Evolutionary conservation across 2,888 invertebrate species (phyloP), one percentile per base, ranked within the genome.

Genomic region (Phanerotoma sp.): DNA sequence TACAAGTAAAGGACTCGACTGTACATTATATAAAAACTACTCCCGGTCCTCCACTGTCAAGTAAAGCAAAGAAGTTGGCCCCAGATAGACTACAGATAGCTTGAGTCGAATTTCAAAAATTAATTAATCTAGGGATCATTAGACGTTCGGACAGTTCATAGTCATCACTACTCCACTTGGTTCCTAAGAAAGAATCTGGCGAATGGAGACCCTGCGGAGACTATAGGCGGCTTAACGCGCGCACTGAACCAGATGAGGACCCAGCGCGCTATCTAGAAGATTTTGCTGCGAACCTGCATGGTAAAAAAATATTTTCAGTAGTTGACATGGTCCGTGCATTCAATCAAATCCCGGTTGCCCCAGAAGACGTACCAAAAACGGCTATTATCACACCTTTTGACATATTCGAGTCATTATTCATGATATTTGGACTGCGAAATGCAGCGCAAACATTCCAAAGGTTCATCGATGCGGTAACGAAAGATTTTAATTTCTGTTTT

Each of bases 171-270:
- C 62, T 70, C 1, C 67, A 68, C 46, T 25, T 69, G 45, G 69
- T 66, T 4, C 62, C 61, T 5, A 71, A 75, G 41, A 59, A 62
- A 47, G n/a, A n/a, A n/a, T 38, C 56, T 6, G 62, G 60, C 10
- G 56, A 57, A 13, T 73, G 70, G 69, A 46, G 73, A 18, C 68
- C 71, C 1, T 73, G 72, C n/a, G n/a, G n/a, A n/a, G n/a, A n/a
- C n/a, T n/a, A n/a, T n/a, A n/a, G n/a, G n/a, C n/a, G n/a, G n/a
- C 46, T 69, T 70, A 75, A 72, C 44, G 58, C 58, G 3, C 18
- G 57, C 3, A 73, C 70, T 0, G 32, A 64, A 0, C 68, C 66
- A 1, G 67, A 75, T 51, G 11, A 67, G 4, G 67, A 71, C 48
- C 69, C 71, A 3, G 37, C 67, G 3, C 56, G 51, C 7, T 37